Base-by-base conservation (phyloP, 1,140 invertebrate genomes). In the Hetaerina americana region DNA sequence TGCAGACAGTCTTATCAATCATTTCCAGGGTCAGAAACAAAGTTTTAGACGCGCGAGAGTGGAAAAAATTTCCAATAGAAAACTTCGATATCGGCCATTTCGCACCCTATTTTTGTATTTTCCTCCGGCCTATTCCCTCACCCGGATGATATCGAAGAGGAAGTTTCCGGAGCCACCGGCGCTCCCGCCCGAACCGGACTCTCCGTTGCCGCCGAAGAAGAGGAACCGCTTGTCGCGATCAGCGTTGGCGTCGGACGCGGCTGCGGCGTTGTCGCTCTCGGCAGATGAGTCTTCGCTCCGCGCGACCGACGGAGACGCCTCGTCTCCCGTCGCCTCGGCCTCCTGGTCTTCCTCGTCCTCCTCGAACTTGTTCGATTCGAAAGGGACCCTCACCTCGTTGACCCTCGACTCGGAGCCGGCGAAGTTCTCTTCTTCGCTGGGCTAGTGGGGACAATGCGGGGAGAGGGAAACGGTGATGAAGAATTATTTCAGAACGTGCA, bases 141-240 rank as follows among this genome's bases (percentile, higher is more conserved):
- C 91, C 85, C 91, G 86, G 78, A 93, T 90, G 76, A 92, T 89
- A 80, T 94, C 92, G 81, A 93, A 92, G 71, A 94, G 83, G 83
- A 94, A 92, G 82, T 93, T 94, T 71, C 92, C 92, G 10, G 90
- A 92, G 31, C 91, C 91, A 70, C 87, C 87, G 15, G 84, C 85
- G 72, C 83, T 85, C 18, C 84, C 85, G 69, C 84, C 83, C 26
- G 79, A 82, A 72, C 79, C 80, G 24, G 67, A 71, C 31, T 74
- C 72, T 73, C 78, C 81, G 57, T 77, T 77, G 12, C 84, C 85
- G 22, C 87, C 87, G 40, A 84, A 81, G 77, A 92, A 91, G 79
- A 91, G 83, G 81, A 90, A 92, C 81, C 89, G 86, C 78, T 93
- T 92, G 80, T 92, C 89, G 77, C 90, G 85, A 78, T 90, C 89